phyloP scores from a whole-genome alignment of 1,140 invertebrate species.

The Brachionus calyciflorus region DNA sequence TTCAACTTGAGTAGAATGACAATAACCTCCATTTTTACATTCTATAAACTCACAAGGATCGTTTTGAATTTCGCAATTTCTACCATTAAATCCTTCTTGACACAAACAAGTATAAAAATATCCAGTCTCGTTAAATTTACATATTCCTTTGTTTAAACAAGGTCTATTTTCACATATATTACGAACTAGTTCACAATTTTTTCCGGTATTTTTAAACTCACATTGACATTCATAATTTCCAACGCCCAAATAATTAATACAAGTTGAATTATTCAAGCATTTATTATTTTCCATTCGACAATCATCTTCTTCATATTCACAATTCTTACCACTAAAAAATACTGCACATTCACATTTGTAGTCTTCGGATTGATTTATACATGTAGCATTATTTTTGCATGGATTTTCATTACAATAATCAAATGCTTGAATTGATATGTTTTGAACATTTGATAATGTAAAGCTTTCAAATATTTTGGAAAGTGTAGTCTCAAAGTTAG shows the following conservation, averaged over 20 bases:
- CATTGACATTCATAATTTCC: slow-evolving; percentile 39
- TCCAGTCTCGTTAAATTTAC: not conserved
- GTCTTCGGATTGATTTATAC: not conserved
- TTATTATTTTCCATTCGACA: not conserved
- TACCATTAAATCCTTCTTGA: not conserved
- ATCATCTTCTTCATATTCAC: slow-evolving; percentile 38
- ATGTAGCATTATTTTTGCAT: slow-evolving; percentile 17
- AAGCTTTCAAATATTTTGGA: too few species aligned
- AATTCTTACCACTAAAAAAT: not conserved
- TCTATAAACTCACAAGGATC: not conserved
- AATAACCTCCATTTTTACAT: slow-evolving; percentile 13
- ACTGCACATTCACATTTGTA: not conserved
- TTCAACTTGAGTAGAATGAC: not conserved
- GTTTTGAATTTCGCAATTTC: not conserved
- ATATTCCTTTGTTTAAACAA: slow-evolving; percentile 26
- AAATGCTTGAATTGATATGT: not conserved
- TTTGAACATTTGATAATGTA: too few species aligned
- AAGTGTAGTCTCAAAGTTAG: not conserved
- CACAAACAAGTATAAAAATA: not conserved
- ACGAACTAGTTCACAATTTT: not conserved
- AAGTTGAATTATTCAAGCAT: slow-evolving; percentile 22
- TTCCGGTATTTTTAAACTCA: not conserved
- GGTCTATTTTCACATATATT: not conserved
- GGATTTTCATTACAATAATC: not conserved
- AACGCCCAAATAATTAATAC: slow-evolving; percentile 12